Base-by-base conservation (phyloP, 2,113 vertebrate genomes). In the Leiothrix lutea region DNA sequence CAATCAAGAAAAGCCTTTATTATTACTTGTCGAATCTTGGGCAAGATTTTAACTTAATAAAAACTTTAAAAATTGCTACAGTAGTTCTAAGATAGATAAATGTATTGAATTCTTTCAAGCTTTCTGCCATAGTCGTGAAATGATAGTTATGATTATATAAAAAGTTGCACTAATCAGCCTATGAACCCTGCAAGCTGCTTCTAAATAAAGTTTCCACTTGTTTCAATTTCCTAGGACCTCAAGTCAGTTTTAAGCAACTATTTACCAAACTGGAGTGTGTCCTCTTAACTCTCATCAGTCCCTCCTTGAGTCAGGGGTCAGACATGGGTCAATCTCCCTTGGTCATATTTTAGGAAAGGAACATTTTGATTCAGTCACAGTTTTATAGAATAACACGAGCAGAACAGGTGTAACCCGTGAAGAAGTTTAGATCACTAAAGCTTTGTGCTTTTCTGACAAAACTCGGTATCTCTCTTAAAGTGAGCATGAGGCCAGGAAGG, bases 81-180 rank as follows among this genome's bases (percentile, higher is more conserved):
- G 11, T 29, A 56, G 44, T 40, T 84, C 48, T 13, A 31, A 89
- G 69, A 44, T 17, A 26, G 45, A 11, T 60, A 21, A 23, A 48
- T 40, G 5, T n/a, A 11, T 42, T 29, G 19, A 44, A 42, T 67
- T 24, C 36, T 18, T 60, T 40, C 4, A 54, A 11, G 9, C 36
- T 25, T 74, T 67, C 44, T 64, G 5, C 40, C 4, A 1, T 14
- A 35, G 73, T 14, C 1, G 1, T 24, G 15, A n/a, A 25, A 2
- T 0, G 0, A n/a, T 19, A 61, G 45, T 20, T 53, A 12, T 0
- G 0, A 5, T 51, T 75, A 5, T n/a, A 12, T 17, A 28, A 25
- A 10, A 38, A 38, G 40, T n/a, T 67, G 31, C 7, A 0, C n/a
- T 67, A 31, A 42, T 65, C 36, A 44, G 28, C 26, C 20, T 1